A percentile compares a stretch with the other conserved stretches of the same genome.
Conservation (phyloP, 1,140 invertebrate species). For the Oncopodura yosiiana region DNA sequence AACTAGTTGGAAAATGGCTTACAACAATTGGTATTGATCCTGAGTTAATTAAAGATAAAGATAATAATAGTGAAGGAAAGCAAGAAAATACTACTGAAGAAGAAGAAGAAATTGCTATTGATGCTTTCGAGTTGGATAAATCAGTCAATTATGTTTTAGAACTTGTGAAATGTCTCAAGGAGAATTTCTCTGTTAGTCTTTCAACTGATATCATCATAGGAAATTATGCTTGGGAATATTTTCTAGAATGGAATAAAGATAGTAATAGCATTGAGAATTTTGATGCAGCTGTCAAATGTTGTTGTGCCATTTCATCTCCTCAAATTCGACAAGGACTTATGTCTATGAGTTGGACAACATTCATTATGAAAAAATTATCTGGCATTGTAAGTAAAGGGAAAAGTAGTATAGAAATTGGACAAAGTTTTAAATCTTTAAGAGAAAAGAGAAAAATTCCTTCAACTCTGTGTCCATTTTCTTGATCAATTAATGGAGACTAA, state of each 20-base stretch:
- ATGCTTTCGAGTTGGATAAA: not conserved
- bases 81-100: not conserved
- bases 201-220: constrained; percentile 63
- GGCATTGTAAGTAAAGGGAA: constrained; percentile 57
- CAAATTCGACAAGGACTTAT: constrained; percentile 61
- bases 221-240: constrained; percentile 84
- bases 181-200: constrained; percentile 75
- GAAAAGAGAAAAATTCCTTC: constrained; percentile 61
- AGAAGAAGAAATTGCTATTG: constrained; percentile 1
- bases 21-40: constrained; percentile 59
- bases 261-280: constrained; percentile 55
- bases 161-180: constrained; percentile 50
- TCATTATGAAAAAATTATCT: constrained; percentile 26
- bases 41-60: constrained; percentile 41
- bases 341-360: constrained; percentile 69
- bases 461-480: constrained; percentile 58
- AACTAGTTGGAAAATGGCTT: constrained; percentile 71
- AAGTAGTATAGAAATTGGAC: constrained; percentile 62
- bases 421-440: constrained; percentile 70
- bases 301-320: constrained; percentile 50
- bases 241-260: constrained; percentile 71
- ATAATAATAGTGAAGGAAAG: constrained; percentile 13
- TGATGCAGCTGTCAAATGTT: constrained; percentile 51
- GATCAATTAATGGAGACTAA: constrained; percentile 61
- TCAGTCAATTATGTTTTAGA: constrained; percentile 18